Evolutionary conservation across 2,113 vertebrate species (phyloP).

Genomic region (Uria aalge): DNA sequence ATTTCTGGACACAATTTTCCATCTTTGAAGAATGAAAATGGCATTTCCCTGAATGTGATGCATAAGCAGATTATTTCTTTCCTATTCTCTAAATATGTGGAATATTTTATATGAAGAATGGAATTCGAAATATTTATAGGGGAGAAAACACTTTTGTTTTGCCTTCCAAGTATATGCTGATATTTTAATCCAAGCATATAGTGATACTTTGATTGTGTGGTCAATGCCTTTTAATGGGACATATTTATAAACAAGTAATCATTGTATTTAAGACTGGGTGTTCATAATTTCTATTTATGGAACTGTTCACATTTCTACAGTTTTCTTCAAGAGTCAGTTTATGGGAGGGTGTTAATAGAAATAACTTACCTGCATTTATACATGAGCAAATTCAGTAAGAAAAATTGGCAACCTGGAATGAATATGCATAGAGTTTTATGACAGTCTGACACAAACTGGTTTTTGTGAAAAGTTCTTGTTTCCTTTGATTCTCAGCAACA

Average conservation of each 20-base stretch:
- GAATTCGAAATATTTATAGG: neutral
- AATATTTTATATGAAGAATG: neutral
- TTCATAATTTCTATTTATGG: neutral
- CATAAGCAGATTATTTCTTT: neutral
- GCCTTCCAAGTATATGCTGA: neutral
- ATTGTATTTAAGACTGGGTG: neutral
- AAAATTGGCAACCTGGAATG: neutral
- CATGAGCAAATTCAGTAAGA: neutral
- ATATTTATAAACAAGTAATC: neutral
- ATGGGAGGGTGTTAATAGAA: neutral
- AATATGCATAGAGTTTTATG: neutral
- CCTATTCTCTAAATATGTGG: neutral
- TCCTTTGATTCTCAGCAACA: neutral
- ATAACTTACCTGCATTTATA: neutral
- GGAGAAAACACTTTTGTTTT: neutral
- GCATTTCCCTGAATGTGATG: neutral
- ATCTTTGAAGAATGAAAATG: neutral
- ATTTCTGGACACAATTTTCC: neutral
- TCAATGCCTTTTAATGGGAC: neutral
- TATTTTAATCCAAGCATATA: neutral
- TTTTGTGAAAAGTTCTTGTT: neutral
- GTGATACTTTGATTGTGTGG: neutral
- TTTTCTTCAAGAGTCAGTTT: neutral
- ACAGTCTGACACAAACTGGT: neutral
- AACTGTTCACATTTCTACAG: neutral